A percentile compares a stretch with the other conserved stretches of the same genome.
These are phyloP conservation scores for Hyles vespertilio DNA, from an alignment of 1,140 invertebrate genomes.

Conservation along the genomic window DNA sequence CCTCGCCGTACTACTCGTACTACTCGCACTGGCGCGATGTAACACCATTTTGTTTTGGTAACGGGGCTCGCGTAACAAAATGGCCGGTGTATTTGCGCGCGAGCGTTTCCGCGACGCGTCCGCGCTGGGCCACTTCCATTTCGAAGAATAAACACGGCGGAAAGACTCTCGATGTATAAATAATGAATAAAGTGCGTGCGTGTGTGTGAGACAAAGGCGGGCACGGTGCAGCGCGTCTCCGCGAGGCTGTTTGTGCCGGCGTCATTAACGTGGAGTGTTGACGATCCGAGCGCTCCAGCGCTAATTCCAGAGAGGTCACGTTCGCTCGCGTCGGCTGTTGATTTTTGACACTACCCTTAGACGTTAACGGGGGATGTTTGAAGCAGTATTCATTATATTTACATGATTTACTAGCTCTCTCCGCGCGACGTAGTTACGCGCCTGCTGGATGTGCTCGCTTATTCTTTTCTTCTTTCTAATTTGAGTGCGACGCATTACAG, in stretches of 20 bases:
- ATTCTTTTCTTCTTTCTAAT: too few species aligned
- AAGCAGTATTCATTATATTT: slow-evolving; percentile 3
- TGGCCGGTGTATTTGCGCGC: slow-evolving; percentile 13
- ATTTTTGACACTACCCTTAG: slow-evolving; percentile 12
- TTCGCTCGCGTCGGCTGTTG: slow-evolving; percentile 33
- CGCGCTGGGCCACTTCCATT: slow-evolving; percentile 52
- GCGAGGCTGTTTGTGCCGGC: slow-evolving; percentile 55
- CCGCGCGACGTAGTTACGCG: too few species aligned
- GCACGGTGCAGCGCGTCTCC: slow-evolving; percentile 26
- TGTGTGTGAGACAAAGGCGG: slow-evolving; percentile 52
- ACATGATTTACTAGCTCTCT: slow-evolving; percentile 3
- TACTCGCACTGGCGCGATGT: slow-evolving; percentile 19
- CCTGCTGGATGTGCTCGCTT: too few species aligned
- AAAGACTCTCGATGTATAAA: slow-evolving; percentile 66
- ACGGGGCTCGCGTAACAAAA: slow-evolving; percentile 34
- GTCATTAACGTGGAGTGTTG: slow-evolving; percentile 65
- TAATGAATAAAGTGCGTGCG: slow-evolving; percentile 60
- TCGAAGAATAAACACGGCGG: slow-evolving; percentile 62
- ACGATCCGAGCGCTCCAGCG: slow-evolving; percentile 36
- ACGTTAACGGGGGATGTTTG: slow-evolving; percentile 3
- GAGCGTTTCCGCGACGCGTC: slow-evolving; percentile 1
- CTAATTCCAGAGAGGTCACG: slow-evolving; percentile 60
- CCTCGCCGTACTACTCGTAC: not conserved
- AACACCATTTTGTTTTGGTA: slow-evolving; percentile 43
- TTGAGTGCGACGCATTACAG: too few species aligned